A percentile compares a stretch with the other conserved stretches of the same genome.
Conservation (phyloP, 2,888 invertebrate genomes). For the Sycophila texana region DNA sequence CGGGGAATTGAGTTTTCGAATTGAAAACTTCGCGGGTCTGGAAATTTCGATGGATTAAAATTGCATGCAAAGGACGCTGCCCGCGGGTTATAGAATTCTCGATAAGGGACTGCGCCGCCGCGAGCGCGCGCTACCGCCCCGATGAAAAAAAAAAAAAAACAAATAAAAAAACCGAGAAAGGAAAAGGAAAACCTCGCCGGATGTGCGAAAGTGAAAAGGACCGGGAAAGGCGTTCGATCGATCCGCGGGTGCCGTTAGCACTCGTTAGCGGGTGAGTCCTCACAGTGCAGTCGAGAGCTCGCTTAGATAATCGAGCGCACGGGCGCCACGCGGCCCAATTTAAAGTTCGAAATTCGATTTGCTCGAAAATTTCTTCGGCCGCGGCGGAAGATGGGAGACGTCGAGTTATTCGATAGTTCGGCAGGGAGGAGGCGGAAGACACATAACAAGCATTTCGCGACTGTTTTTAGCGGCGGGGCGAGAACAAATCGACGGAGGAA, state of each 20-base stretch:
- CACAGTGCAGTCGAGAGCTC: background rate
- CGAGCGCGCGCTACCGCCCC: background rate
- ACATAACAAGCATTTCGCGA: background rate
- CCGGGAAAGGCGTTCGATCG: background rate
- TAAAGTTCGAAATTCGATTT: slow-evolving; percentile 21
- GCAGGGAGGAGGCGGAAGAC: background rate
- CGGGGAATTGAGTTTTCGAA: slow-evolving; percentile 31
- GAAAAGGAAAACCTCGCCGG: too few species aligned
- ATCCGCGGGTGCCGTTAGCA: background rate
- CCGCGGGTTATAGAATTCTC: slow-evolving; percentile 13
- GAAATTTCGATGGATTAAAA: slow-evolving; percentile 35
- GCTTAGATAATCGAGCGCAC: slow-evolving; percentile 27
- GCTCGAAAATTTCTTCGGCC: slow-evolving; percentile 18
- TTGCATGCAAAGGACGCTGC: slow-evolving; percentile 27
- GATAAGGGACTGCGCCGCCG: background rate
- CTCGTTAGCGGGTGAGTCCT: background rate
- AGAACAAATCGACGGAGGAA: slow-evolving; percentile 20
- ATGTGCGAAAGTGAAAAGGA: too few species aligned
- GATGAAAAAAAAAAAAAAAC: too few species aligned
- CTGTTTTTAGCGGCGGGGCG: background rate
- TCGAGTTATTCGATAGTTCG: slow-evolving; percentile 13
- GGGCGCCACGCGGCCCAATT: slow-evolving; percentile 17
- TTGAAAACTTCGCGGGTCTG: slow-evolving; percentile 27
- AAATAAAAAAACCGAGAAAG: too few species aligned
- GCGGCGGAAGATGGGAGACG: background rate